phyloP scores from a whole-genome alignment of 2,888 invertebrate species.

The Loripinus fragilis region DNA sequence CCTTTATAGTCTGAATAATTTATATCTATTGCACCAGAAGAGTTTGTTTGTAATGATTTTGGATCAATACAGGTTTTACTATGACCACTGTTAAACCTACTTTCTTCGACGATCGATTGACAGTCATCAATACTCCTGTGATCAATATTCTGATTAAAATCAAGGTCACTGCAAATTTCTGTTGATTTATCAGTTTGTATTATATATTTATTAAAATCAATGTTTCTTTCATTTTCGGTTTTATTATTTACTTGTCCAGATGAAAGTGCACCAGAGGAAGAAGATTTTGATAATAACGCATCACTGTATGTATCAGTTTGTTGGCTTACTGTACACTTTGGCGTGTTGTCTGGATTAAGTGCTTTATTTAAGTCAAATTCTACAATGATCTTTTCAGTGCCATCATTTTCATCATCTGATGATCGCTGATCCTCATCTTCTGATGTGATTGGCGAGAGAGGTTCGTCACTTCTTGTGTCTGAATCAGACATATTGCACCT shows the following conservation, averaged over 20 bases:
- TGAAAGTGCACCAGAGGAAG: neutral
- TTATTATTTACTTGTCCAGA: neutral
- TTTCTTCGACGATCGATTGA: neutral
- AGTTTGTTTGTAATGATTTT: slow-evolving; percentile 17
- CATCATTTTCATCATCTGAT: slow-evolving; percentile 24
- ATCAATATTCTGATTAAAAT: neutral
- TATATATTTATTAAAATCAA: slow-evolving; percentile 61
- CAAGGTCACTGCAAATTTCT: neutral
- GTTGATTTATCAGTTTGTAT: slow-evolving; percentile 43
- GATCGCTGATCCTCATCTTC: slow-evolving; percentile 47
- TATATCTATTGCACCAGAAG: slow-evolving; percentile 40
- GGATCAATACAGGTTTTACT: slow-evolving; percentile 11
- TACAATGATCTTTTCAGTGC: slow-evolving; percentile 16
- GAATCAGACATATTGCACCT: slow-evolving; percentile 52
- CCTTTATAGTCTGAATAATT: slow-evolving; percentile 50
- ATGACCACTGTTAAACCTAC: neutral
- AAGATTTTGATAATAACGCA: neutral
- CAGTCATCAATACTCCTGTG: neutral
- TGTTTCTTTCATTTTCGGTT: slow-evolving; percentile 6
- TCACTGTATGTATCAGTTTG: neutral
- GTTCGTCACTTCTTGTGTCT: slow-evolving; percentile 47
- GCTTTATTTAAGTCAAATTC: slow-evolving; percentile 13
- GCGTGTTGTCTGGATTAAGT: neutral
- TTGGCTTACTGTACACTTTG: neutral
- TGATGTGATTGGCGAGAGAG: slow-evolving; percentile 49